These are phyloP conservation scores for Chloroceryle aenea DNA, from an alignment of 2,113 vertebrate species.

Conservation along the genomic window DNA sequence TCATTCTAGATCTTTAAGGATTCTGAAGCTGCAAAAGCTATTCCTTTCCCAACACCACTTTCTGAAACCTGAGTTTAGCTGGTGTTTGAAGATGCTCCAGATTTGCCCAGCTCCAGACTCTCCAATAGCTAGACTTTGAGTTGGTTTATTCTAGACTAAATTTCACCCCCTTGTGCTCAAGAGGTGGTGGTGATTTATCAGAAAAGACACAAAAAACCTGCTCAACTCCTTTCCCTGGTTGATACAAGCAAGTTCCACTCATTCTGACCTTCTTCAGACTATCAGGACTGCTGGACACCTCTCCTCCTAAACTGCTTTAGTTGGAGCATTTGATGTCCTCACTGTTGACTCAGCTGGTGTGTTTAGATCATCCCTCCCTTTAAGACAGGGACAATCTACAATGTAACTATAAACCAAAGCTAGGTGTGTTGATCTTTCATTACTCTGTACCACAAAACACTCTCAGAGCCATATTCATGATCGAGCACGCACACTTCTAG, in stretches of 20 bases:
- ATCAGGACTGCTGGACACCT: not conserved
- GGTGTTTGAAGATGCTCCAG: not conserved
- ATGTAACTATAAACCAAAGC: not conserved
- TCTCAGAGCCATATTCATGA: not conserved
- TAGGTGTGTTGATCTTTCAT: not conserved
- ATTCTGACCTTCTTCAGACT: not conserved
- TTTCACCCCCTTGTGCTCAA: not conserved
- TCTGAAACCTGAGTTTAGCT: not conserved
- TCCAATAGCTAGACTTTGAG: not conserved
- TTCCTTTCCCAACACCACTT: not conserved
- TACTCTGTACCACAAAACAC: not conserved
- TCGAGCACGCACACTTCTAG: not conserved
- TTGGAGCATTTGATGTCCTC: not conserved
- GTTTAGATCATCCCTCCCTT: not conserved
- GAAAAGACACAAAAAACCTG: not conserved
- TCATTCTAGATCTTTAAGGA: too few relatives aligned
- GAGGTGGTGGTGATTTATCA: not conserved
- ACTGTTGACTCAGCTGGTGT: not conserved
- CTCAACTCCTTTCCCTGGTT: not conserved
- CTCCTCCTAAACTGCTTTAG: accelerated
- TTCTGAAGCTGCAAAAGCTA: not conserved
- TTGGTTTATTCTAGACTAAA: not conserved
- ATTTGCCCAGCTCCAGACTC: not conserved
- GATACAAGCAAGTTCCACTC: not conserved
- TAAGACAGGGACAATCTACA: not conserved